These are phyloP conservation scores for Acrobasis suavella DNA, from an alignment of 2,888 invertebrate genomes.

Conservation along the genomic window DNA sequence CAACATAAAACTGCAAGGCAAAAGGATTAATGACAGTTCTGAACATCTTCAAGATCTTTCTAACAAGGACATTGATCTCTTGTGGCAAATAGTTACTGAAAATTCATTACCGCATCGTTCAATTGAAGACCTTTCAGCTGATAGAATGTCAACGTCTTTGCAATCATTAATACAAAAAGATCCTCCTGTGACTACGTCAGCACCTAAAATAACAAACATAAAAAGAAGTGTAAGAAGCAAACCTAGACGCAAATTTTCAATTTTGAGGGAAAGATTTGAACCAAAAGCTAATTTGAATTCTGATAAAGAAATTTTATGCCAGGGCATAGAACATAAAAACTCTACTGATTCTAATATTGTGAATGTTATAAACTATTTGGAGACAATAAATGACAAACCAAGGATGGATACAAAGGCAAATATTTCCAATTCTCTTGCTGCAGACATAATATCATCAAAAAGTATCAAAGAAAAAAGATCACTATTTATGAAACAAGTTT, in stretches of 20 bases:
- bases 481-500: constrained; percentile 81
- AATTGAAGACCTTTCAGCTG: constrained; percentile 60
- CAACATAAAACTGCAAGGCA: constrained; percentile 50
- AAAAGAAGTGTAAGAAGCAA: constrained; percentile 67
- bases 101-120: constrained; percentile 56
- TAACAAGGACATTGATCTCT: constrained; percentile 71
- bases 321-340: constrained; percentile 58
- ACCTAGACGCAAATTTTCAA: constrained; percentile 82
- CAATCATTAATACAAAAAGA: constrained; percentile 76
- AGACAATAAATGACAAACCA: constrained; percentile 34
- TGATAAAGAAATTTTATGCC: constrained; percentile 74
- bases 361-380: constrained; percentile 53
- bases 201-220: constrained; percentile 60
- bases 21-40: constrained; percentile 53
- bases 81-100: constrained; percentile 74
- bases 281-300: constrained; percentile 68
- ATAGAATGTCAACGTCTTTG: constrained; percentile 67
- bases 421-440: constrained; percentile 36
- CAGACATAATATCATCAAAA: constrained; percentile 41
- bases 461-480: constrained; percentile 78
- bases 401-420: constrained; percentile 41
- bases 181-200: constrained; percentile 43
- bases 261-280: constrained; percentile 83
- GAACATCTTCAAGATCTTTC: constrained; percentile 60
- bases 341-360: constrained; percentile 51